A percentile compares a stretch with the other conserved stretches of the same genome.
Evolutionary conservation across 2,797 vertebrate genomes (phyloP).

Genomic region (Chrysolophus pictus): DNA sequence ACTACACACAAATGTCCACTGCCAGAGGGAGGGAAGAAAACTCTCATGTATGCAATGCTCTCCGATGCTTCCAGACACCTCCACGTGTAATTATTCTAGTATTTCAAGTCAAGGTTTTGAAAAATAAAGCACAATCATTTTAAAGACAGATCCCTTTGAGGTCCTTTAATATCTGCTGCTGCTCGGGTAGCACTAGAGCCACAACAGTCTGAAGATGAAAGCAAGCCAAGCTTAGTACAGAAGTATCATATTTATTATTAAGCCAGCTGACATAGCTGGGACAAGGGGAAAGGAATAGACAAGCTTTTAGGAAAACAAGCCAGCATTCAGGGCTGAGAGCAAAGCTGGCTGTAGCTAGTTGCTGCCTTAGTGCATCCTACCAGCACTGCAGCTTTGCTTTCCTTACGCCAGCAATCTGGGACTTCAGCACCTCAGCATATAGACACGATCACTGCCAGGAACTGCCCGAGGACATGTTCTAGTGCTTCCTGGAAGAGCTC

Average conservation of each 20-base stretch:
- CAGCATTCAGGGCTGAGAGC: background rate
- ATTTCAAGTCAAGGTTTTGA: background rate
- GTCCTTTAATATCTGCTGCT: slow-evolving; percentile 3
- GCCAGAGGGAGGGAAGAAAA: background rate
- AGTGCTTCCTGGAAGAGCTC: background rate
- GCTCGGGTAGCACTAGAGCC: background rate
- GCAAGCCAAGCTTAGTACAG: background rate
- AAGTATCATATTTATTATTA: slow-evolving; percentile 8
- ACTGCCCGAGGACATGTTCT: background rate
- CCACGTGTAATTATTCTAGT: background rate
- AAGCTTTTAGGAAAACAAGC: background rate
- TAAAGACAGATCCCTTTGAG: slow-evolving; percentile 23
- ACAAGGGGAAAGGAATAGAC: slow-evolving; percentile 4
- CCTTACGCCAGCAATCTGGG: background rate
- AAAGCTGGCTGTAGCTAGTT: background rate
- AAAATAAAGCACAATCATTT: slow-evolving; percentile 7
- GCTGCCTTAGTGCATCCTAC: background rate
- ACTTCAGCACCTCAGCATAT: rapidly evolving
- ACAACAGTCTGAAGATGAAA: slow-evolving; percentile 9
- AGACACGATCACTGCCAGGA: background rate
- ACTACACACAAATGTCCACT: rapidly evolving
- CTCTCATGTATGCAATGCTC: background rate
- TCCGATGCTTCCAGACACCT: background rate
- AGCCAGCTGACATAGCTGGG: background rate
- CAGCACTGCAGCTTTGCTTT: background rate